Conservation (phyloP, 2,113 vertebrate genomes). For the Zosterops pallidus region DNA sequence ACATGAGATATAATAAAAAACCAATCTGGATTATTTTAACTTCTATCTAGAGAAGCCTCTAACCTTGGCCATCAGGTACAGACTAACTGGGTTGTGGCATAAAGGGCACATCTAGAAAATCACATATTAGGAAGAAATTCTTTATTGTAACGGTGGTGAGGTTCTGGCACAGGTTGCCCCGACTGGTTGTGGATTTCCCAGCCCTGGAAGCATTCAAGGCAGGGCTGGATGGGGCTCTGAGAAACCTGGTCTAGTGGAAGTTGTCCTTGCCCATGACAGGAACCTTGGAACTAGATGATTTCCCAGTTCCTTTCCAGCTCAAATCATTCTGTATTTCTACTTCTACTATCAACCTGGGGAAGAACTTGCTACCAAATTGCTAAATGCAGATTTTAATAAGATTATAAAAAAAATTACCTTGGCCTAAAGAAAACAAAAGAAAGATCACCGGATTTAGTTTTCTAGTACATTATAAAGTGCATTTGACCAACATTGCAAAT, state of each 20-base stretch:
- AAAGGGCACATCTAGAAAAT: background rate
- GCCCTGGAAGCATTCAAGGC: background rate
- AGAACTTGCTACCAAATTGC: background rate
- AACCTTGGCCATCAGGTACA: background rate
- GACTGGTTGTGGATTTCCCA: background rate
- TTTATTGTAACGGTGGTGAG: background rate
- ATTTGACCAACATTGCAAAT: background rate
- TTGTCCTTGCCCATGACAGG: background rate
- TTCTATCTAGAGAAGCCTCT: background rate
- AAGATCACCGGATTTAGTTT: background rate
- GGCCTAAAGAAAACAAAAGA: background rate
- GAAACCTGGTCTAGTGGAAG: background rate
- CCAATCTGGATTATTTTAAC: background rate
- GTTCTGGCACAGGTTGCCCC: background rate
- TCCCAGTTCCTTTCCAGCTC: background rate
- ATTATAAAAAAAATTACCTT: background rate
- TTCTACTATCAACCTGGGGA: background rate
- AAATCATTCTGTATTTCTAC: background rate
- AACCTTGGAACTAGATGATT: background rate
- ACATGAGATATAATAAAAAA: background rate
- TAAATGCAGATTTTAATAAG: fast-evolving
- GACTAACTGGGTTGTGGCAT: background rate
- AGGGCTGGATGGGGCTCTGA: background rate
- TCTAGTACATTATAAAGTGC: background rate
- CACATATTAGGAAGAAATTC: background rate